Evolutionary conservation across 1,140 invertebrate species (phyloP), one percentile per base, ranked within the genome.

Genomic region (Calliphora vicina): DNA sequence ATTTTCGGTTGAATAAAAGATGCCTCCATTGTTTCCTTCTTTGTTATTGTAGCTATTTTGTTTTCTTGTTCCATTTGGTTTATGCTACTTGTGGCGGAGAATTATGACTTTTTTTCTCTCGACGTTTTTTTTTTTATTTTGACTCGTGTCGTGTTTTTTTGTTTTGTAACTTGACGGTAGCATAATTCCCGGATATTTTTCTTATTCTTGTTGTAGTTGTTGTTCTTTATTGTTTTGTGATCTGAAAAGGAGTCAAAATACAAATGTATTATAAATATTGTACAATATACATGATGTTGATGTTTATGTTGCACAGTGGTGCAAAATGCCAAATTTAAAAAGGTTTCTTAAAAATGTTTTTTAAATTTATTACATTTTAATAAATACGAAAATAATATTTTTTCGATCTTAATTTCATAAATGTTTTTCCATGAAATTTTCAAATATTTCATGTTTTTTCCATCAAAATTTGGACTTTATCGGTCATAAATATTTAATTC

Each of bases 201-300:
- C 6, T 23, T n/a, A n/a, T n/a, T n/a, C n/a, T 20, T 67, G n/a
- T 23, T 67, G n/a, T 0, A 25, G 20, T 67, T 1, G 50, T 10
- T 23, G 61, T 67, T 67, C 0, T 67, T 67, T 67, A 25, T 67
- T 67, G n/a, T 25, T 67, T 20, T 67, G 61, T 67, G 61, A 67
- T 67, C 61, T 67, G 23, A 67, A 67, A 67, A 23, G 61, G 61
- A 67, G n/a, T 67, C 61, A 67, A 67, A 67, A 67, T 67, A 67
- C 61, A 23, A 67, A 67, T 12, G 61, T 10, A 57, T 0, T n/a
- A 57, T 2, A 57, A n/a, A n/a, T n/a, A n/a, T n/a, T n/a, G n/a
- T n/a, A 57, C 15, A 57, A n/a, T 57, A 57, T 13, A 57, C 15
- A 1, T 57, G 50, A 57, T 57, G 50, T 57, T n/a, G n/a, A 57